Evolutionary conservation across 2,113 vertebrate species (phyloP), one percentile per base, ranked within the genome.

Genomic region (Dipodomys stephensi): DNA sequence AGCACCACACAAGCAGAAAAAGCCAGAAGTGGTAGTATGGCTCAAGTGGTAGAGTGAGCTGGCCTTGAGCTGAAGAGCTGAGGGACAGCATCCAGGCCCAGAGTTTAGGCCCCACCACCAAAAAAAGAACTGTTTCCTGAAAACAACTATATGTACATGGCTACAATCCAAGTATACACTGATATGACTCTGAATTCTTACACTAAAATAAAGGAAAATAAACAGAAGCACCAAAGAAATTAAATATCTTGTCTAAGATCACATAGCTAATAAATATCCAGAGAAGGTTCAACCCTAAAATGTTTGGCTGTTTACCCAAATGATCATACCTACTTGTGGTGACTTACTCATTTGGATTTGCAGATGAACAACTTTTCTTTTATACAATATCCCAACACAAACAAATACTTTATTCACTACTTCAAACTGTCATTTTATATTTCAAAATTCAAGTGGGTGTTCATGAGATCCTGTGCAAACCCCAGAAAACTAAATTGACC

Each of bases 261-360:
- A 53, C 57, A 60, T 4, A 53, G 20, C 32, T 76, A 39, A 15
- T 30, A 28, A 82, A 82, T 6, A 28, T 65, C 27, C 8, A 72
- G 27, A 71, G 2, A 62, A 7, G 8, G 2, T 71, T 92, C 49
- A 88, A 44, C 32, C 2, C 25, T 30, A 57, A 87, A 32, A 53
- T 77, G 23, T 62, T 2, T 32, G 23, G 39, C 44, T 80, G 1
- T 3, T 95, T 83, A 82, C n/a, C n/a, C 49, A 74, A 84, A 65
- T 57, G 7, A 65, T 25, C 44, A 67, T 62, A 67, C 22, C n/a
- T 64, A 20, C 22, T 64, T 72, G 68, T 69, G n/a, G 27, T 87
- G 86, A 71, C n/a, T 57, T 72, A 39, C 69, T 95, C 60, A 83
- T 86, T 90, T 90, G 19, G 3, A 80, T 71, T 89, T 87, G 57